phyloP scores from a whole-genome alignment of 2,888 invertebrate genomes.

The Megaustenia siamemsis region DNA sequence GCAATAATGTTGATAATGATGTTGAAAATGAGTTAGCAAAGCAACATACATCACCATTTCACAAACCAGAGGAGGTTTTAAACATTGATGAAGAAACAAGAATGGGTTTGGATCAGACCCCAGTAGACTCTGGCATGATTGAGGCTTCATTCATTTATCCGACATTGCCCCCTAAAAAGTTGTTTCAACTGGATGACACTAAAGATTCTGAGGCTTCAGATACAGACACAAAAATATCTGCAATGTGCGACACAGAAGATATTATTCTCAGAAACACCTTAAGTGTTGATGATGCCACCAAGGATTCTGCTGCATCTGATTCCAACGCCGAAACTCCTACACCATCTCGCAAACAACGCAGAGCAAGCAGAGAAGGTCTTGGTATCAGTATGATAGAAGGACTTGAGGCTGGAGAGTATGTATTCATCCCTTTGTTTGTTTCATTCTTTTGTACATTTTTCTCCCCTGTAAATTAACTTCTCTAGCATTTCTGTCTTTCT shows the following conservation, averaged over 20 bases:
- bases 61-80: conserved; percentile 53
- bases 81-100: conserved; percentile 58
- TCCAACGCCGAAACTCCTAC: conserved; percentile 46
- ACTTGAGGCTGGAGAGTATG: conserved; percentile 42
- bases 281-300: conserved; percentile 52
- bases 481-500: no score
- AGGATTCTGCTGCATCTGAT: conserved; percentile 51
- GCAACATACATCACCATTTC: neutral
- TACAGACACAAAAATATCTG: conserved; percentile 51
- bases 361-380: conserved; percentile 41
- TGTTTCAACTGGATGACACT: conserved; percentile 49
- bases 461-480: no score
- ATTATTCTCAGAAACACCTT: conserved; percentile 52
- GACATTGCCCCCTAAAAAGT: conserved; percentile 47
- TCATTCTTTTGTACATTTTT: no score
- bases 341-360: conserved; percentile 28
- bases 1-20: conserved; percentile 22
- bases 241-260: conserved; percentile 50
- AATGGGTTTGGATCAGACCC: conserved; percentile 56
- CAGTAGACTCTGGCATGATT: conserved; percentile 18
- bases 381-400: conserved; percentile 41
- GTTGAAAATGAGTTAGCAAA: conserved; percentile 36
- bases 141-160: conserved; percentile 32
- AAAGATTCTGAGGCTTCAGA: conserved; percentile 49
- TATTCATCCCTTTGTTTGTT: neutral